A percentile compares a stretch with the other conserved stretches of the same genome.
These are phyloP conservation scores for Saccopteryx bilineata DNA, from an alignment of 2,113 vertebrate genomes.

Conservation along the genomic window DNA sequence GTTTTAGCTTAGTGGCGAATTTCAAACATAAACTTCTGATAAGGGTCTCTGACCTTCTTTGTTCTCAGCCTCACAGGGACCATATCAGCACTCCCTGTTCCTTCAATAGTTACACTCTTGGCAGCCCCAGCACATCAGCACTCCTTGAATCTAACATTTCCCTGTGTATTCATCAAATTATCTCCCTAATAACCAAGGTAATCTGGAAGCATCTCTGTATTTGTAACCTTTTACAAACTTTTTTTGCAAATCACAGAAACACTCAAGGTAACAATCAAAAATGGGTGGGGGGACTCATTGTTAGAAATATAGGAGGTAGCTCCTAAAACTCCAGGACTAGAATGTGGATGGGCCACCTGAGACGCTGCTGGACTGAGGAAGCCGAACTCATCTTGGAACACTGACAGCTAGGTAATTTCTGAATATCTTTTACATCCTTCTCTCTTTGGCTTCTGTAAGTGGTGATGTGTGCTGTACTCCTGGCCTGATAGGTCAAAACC, in stretches of 20 bases:
- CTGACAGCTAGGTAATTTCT: neutral
- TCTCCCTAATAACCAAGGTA: neutral
- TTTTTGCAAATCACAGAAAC: conserved; percentile 18
- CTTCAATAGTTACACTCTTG: too few relatives aligned
- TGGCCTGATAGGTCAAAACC: neutral
- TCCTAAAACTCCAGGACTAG: neutral
- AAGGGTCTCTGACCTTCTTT: too few relatives aligned
- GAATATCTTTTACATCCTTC: neutral
- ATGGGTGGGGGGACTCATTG: neutral
- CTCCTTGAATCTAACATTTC: neutral
- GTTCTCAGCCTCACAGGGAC: too few relatives aligned
- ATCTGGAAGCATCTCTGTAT: conserved; percentile 8
- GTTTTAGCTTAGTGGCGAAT: too few relatives aligned
- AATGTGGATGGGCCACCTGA: neutral
- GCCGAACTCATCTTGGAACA: neutral
- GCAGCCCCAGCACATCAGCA: too few relatives aligned
- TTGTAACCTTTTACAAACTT: conserved; percentile 8
- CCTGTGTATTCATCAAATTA: neutral
- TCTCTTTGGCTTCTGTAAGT: conserved; percentile 1
- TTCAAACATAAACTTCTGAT: too few relatives aligned
- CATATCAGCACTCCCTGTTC: too few relatives aligned
- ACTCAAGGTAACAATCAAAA: conserved; percentile 10
- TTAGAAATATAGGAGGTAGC: neutral
- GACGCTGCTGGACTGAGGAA: neutral
- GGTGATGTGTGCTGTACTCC: neutral